Percentiles rank a stretch among this genome's conserved stretches.
Conservation (phyloP, 2,113 vertebrate genomes). For the Lamprotornis superbus region DNA sequence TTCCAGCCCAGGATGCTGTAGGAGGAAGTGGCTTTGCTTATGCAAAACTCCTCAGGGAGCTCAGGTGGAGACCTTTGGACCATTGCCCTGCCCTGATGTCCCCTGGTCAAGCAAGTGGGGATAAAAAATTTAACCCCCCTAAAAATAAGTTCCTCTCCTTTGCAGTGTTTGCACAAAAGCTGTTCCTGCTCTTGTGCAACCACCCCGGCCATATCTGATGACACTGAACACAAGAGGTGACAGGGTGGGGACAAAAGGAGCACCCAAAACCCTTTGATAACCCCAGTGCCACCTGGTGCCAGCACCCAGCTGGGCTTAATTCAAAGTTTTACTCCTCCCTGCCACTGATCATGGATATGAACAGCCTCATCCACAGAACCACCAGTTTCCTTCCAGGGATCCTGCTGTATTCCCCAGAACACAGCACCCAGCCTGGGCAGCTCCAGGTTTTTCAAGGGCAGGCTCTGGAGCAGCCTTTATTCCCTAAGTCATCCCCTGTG, state of each 20-base stretch:
- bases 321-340: neutral
- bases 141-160: neutral
- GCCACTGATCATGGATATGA: fast-evolving
- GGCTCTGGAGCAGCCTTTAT: neutral
- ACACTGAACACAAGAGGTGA: fast-evolving
- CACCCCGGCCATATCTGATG: fast-evolving
- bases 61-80: neutral
- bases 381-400: neutral
- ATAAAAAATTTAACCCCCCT: neutral
- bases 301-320: neutral
- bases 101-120: fast-evolving
- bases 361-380: neutral
- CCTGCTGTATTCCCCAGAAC: neutral
- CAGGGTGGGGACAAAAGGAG: neutral
- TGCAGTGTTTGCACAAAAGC: neutral
- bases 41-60: neutral
- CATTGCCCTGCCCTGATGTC: fast-evolving
- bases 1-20: neutral
- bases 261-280: neutral
- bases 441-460: neutral
- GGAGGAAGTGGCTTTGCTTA: neutral
- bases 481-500: fast-evolving
- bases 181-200: neutral
- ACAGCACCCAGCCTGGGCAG: neutral
- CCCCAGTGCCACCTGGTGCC: neutral